Conservation (phyloP, 2,888 invertebrate species). For the Lamellibrachia columna region DNA sequence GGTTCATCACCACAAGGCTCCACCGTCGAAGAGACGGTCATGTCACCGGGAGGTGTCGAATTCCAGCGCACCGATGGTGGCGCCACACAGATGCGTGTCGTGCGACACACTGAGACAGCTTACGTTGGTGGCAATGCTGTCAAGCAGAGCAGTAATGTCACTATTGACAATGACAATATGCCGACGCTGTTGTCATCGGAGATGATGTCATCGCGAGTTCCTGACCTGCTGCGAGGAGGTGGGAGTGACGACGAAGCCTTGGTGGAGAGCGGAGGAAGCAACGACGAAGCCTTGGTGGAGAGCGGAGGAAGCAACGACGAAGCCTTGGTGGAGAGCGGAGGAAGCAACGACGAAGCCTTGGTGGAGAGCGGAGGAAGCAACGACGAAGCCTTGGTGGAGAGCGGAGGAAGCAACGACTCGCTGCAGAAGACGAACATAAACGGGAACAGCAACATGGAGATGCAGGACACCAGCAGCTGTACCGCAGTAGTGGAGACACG, state of each 20-base stretch:
- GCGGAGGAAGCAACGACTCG: neutral
- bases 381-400: neutral
- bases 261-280: too few relatives aligned
- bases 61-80: conserved; percentile 21
- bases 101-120: conserved; percentile 29
- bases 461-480: neutral
- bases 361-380: too few relatives aligned
- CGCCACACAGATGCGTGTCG: conserved; percentile 29
- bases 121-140: conserved; percentile 31
- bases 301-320: conserved; percentile 16
- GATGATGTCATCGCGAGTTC: neutral
- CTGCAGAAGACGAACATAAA: neutral
- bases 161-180: neutral
- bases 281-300: neutral
- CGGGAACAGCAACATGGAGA: neutral
- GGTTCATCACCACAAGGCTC: neutral
- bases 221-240: neutral
- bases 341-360: neutral
- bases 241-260: neutral
- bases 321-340: neutral
- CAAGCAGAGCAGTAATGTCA: conserved; percentile 27
- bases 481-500: neutral
- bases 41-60: neutral
- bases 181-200: neutral
- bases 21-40: neutral